Base-by-base conservation (phyloP, 1,140 invertebrate genomes). In the Anoplophora glabripennis region DNA sequence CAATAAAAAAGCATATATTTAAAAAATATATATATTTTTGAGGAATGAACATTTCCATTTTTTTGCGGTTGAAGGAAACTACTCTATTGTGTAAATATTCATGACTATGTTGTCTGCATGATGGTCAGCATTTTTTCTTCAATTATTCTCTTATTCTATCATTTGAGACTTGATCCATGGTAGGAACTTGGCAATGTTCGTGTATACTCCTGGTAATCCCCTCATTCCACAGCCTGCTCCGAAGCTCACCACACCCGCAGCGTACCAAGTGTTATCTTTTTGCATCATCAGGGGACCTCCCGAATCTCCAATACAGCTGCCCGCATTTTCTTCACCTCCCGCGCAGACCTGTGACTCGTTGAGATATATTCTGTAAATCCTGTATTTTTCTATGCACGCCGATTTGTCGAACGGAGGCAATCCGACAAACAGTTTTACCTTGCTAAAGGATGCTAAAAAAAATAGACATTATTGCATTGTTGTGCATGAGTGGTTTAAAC, bases 201-300 rank as follows among this genome's bases (percentile, higher is more conserved):
- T 85, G 63, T 87, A 86, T 5, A 87, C 79, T 1, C 82, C 84
- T 0, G 84, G 83, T n/a, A 80, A 72, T 47, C 78, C 77, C 33
- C 76, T 69, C 1, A 72, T 60, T 0, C 81, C 84, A 67, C 85
- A 86, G 0, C 74, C 75, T 0, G 80, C 75, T 7, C 85, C 84
- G 69, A 82, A 86, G 63, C 83, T 85, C 5, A 86, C 83, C 3
- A 86, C 72, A 5, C 85, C 85, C n/a, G 70, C 67, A 35, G 69
- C 68, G 52, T 62, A 74, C 64, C 69, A 71, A 1, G 51, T n/a
- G n/a, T n/a, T 57, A 40, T 49, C 53, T 49, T 67, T 60, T 3
- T 21, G 8, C 18, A 70, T 57, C 83, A 84, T 84, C 9, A 84
- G 64, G 3, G 84, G 81, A 11, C 84, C 84, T 40, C 85, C 84